These are phyloP conservation scores for Lycocerus yunnanus DNA, from an alignment of 2,888 invertebrate genomes.

Conservation along the genomic window DNA sequence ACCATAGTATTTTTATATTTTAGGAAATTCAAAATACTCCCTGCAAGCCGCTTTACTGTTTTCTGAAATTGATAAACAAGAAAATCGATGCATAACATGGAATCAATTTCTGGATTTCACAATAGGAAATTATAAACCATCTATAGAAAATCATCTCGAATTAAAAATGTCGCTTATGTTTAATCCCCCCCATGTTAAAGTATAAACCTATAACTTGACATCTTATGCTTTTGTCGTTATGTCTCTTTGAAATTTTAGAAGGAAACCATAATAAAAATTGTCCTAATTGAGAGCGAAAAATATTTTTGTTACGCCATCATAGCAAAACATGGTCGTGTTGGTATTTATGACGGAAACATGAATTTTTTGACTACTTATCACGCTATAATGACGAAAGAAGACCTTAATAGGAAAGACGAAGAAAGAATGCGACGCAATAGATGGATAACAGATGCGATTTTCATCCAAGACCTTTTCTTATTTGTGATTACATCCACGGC, in stretches of 20 bases:
- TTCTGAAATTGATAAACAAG: conserved; percentile 45
- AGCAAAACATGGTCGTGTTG: conserved; percentile 63
- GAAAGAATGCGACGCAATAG: conserved; percentile 57
- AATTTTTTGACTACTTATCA: conserved; percentile 59
- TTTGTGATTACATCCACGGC: conserved; percentile 63
- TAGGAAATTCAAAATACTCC: conserved; percentile 47
- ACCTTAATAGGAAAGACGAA: conserved; percentile 52
- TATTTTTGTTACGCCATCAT: conserved; percentile 66
- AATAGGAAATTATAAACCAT: conserved; percentile 42
- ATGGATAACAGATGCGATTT: conserved; percentile 68
- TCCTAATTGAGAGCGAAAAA: conserved; percentile 61
- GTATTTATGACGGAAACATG: conserved; percentile 63
- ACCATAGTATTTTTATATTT: no score
- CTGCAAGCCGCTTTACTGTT: conserved; percentile 48
- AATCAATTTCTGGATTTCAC: conserved; percentile 52
- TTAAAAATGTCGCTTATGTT: conserved; percentile 41
- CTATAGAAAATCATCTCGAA: conserved; percentile 30
- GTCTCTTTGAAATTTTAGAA: conserved; percentile 55
- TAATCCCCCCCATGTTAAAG: conserved; percentile 44
- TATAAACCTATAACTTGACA: conserved; percentile 20
- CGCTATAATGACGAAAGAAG: conserved; percentile 61
- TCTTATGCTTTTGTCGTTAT: not conserved
- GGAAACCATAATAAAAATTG: conserved; percentile 63
- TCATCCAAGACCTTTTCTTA: conserved; percentile 61
- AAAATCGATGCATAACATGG: conserved; percentile 47